Conservation (phyloP, 2,113 vertebrate genomes). For the Phycodurus eques region DNA sequence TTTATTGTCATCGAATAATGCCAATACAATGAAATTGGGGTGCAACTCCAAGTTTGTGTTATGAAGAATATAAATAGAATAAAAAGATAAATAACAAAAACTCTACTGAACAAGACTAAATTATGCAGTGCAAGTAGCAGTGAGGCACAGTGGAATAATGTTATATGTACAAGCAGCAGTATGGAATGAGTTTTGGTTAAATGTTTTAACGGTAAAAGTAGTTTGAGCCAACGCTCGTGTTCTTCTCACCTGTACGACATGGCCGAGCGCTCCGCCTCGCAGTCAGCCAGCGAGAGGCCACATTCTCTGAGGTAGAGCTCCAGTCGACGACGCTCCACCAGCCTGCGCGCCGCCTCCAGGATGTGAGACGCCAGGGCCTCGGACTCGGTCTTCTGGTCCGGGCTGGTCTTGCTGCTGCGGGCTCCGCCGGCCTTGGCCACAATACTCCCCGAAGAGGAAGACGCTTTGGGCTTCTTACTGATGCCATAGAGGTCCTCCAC, state of each 20-base stretch:
- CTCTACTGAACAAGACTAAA: not conserved
- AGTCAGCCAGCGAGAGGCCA: constrained; percentile 66
- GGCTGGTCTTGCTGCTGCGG: constrained; percentile 36
- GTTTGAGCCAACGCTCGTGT: not conserved
- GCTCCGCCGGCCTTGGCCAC: constrained; percentile 44
- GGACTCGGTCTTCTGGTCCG: constrained; percentile 58
- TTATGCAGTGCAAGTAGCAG: not conserved
- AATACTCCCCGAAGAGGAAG: constrained; percentile 53
- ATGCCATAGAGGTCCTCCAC: constrained; percentile 82
- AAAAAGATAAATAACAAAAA: not conserved
- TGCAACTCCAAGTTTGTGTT: not conserved
- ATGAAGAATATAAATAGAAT: not conserved
- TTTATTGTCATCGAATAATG: not conserved
- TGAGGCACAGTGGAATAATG: not conserved
- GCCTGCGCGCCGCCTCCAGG: constrained; percentile 66
- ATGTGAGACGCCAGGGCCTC: constrained; percentile 72
- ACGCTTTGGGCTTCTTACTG: constrained; percentile 76
- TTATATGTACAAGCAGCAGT: not conserved
- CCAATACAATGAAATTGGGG: not conserved
- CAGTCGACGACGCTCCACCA: constrained; percentile 68
- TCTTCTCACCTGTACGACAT: constrained; percentile 73
- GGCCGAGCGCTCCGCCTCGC: constrained; percentile 61
- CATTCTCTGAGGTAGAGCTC: constrained; percentile 74
- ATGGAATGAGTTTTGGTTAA: not conserved
- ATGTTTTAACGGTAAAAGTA: too few relatives aligned